Base-by-base conservation (phyloP, 2,888 invertebrate genomes). In the Calameuta idolon region DNA sequence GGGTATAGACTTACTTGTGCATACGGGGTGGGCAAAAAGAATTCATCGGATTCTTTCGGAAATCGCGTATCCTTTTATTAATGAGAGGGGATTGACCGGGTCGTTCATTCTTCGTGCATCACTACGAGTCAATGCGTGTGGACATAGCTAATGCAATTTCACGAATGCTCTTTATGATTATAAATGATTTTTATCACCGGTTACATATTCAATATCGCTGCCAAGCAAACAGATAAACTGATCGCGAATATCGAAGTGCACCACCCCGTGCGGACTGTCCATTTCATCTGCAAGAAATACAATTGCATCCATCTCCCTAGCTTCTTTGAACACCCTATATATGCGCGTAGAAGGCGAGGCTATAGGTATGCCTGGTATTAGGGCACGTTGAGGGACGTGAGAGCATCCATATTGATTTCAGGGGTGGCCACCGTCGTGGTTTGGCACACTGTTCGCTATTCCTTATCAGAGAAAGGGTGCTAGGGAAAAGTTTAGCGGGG, bases 351-450 rank as follows among this genome's bases (percentile, higher is more conserved):
- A 55, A 55, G 55, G 23, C 55, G 23, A 9, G 9, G 23, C 55
- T 55, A 9, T 55, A 55, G 55, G 55, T 55, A 55, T 55, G 55
- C 55, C 23, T 55, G 55, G 55, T 55, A 55, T 55, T 55, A 55
- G 55, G 55, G 55, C 55, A 55, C 55, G 55, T 55, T 55, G 55
- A 55, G 55, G 71, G 55, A 75, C 74, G 74, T 76, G 69, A 69
- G 75, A 69, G 75, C 80, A 81, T 82, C 77, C 79, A 81, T 82
- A 82, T 82, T 82, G 82, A 82, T 82, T 80, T 80, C 75, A 75
- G 35, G 78, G 81, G 76, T 74, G 81, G 71, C 78, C 69, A 80
- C 71, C 34, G 71, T 34, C 33, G 71, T 34, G 71, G 55, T 55
- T 55, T 55, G 55, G 55, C 55, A 55, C 55, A 55, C 55, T 55